These are phyloP conservation scores for Conistra vaccinii DNA, from an alignment of 2,888 invertebrate genomes.

Conservation along the genomic window DNA sequence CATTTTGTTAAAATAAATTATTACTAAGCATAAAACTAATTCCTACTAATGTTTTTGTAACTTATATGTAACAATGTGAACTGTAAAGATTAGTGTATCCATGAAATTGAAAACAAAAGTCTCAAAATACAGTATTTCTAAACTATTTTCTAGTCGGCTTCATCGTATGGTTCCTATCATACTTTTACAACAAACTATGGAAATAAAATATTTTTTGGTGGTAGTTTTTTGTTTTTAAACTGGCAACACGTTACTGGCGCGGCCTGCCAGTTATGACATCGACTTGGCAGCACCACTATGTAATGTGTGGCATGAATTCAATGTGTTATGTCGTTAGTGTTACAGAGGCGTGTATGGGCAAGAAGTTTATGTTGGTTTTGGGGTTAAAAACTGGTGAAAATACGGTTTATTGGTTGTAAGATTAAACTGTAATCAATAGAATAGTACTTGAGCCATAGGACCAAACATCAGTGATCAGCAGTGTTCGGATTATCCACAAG, in stretches of 20 bases:
- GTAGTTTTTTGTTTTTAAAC: conserved; percentile 38
- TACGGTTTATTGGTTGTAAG: too few relatives aligned
- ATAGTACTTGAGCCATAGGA: background rate
- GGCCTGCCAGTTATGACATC: conserved; percentile 49
- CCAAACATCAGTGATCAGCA: background rate
- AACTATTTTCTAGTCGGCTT: background rate
- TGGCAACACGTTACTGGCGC: conserved; percentile 37
- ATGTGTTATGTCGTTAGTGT: conserved; percentile 32
- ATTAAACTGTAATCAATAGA: background rate
- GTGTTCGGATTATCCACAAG: too few relatives aligned
- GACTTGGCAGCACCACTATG: conserved; percentile 51
- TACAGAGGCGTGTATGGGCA: background rate
- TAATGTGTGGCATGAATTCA: conserved; percentile 41
- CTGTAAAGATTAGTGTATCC: background rate
- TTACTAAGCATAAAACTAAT: background rate
- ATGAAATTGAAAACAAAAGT: background rate
- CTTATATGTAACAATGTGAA: too few relatives aligned
- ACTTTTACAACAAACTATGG: conserved; percentile 5
- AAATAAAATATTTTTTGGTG: conserved; percentile 11
- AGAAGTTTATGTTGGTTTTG: background rate
- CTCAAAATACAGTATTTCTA: background rate
- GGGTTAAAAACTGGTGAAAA: background rate
- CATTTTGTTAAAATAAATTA: conserved; percentile 18
- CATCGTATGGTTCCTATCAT: background rate
- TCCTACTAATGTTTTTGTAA: background rate